Conservation (phyloP, 2,888 invertebrate genomes). For the Nephrotoma appendiculata region DNA sequence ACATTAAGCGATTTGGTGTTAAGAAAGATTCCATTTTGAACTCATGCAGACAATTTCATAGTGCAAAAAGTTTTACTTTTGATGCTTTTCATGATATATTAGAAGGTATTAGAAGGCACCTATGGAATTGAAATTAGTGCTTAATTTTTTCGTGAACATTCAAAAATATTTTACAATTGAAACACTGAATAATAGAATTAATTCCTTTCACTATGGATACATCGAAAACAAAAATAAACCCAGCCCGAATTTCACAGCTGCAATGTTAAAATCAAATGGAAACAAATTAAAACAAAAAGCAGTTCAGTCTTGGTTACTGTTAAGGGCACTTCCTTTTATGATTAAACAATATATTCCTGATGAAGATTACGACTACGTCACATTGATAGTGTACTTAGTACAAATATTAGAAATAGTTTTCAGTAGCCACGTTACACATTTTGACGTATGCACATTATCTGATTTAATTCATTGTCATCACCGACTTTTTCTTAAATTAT, state of each 20-base stretch:
- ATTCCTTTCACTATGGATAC: constrained; percentile 3
- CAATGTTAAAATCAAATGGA: not conserved
- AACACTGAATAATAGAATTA: not conserved
- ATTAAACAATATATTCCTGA: not conserved
- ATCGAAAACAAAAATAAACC: constrained; percentile 4
- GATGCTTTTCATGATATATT: not conserved
- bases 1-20: too few relatives aligned
- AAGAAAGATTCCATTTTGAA: too few relatives aligned
- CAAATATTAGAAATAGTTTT: constrained; percentile 6
- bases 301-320: constrained; percentile 5
- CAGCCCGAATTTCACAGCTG: not conserved
- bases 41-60: too few relatives aligned
- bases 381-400: not conserved
- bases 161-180: not conserved
- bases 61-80: too few relatives aligned
- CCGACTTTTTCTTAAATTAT: constrained; percentile 1
- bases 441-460: not conserved
- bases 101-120: constrained; percentile 2
- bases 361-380: not conserved
- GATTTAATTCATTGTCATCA: constrained; percentile 2
- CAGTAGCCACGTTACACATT: not conserved
- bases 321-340: constrained; percentile 7
- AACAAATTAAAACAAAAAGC: constrained; percentile 6
- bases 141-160: not conserved
- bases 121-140: constrained; percentile 4